Base-by-base conservation (phyloP, 2,113 vertebrate genomes). In the Willisornis vidua region DNA sequence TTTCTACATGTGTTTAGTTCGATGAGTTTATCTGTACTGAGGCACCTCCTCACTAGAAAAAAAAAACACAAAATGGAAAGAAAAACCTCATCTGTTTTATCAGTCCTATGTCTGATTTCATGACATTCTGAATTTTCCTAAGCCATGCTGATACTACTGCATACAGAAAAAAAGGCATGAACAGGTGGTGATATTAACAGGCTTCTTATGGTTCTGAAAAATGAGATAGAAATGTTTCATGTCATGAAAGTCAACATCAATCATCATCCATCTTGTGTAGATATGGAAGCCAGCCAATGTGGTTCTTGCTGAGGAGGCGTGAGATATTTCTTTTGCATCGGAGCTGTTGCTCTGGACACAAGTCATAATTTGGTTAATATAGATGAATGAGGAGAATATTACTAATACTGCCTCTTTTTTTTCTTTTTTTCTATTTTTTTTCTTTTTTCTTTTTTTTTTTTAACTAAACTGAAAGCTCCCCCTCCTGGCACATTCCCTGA, bases 191-290 rank as follows among this genome's bases (percentile, higher is more conserved):
- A 57, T 95, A 95, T 94, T 96, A 96, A 87, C 84, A 93, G 87
- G 59, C 63, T 87, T 95, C 95, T 96, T 94, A 91, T 65, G 89
- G 62, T 52, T 96, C 91, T 94, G 94, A 94, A 93, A 95, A 96
- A 96, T 81, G 93, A 94, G 89, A 91, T 81, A 90, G 95, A 95
- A 96, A 96, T 90, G 94, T 96, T 97, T 94, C 96, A 72, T 54
- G 91, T 96, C 94, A 94, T 91, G 93, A 90, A 94, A 97, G 94
- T 97, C 93, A 95, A 91, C 91, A 94, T 95, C 92, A 91, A 90
- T 96, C 93, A 94, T 77, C 95, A 95, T 96, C 96, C 78, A 77
- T 94, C 96, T 95, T 96, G 85, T 80, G 93, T 23, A 86, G 96
- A 87, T 82, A 71, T 95, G 94, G 91, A 95, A 89, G 88, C 63